These are phyloP conservation scores for Sarcoramphus papa DNA, from an alignment of 2,797 vertebrate genomes.

Conservation along the genomic window DNA sequence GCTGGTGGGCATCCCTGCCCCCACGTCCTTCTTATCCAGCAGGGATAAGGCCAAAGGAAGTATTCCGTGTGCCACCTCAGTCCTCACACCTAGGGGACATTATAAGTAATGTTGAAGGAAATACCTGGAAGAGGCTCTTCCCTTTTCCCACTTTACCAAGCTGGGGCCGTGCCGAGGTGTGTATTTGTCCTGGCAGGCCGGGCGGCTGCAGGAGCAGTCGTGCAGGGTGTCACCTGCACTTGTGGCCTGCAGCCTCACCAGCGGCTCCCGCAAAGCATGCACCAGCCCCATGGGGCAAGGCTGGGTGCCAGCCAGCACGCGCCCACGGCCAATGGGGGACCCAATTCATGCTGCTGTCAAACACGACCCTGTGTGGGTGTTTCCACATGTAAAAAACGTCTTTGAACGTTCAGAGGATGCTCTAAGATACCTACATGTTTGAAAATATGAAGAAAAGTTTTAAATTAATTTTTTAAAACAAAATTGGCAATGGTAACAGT, in stretches of 20 bases:
- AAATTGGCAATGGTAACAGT: neutral
- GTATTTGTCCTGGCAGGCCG: neutral
- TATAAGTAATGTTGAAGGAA: neutral
- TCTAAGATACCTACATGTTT: neutral
- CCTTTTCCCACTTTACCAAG: neutral
- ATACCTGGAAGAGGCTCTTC: neutral
- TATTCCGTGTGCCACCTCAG: accelerated
- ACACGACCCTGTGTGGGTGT: too few relatives aligned
- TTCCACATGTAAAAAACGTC: neutral
- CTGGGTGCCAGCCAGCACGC: too few relatives aligned
- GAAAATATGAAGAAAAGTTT: neutral
- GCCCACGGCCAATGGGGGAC: too few relatives aligned
- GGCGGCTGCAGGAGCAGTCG: neutral
- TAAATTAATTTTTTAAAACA: neutral
- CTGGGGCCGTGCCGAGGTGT: neutral
- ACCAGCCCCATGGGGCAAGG: too few relatives aligned
- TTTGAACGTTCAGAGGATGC: too few relatives aligned
- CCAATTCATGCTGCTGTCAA: too few relatives aligned
- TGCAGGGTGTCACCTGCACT: neutral
- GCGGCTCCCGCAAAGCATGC: too few relatives aligned
- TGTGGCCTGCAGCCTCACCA: neutral
- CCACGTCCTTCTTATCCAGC: too few relatives aligned
- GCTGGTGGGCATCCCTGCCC: neutral
- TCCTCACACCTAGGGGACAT: accelerated
- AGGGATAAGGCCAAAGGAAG: neutral